Percentiles rank a stretch among this genome's conserved stretches.
Conservation (phyloP, 2,113 vertebrate species). For the Piliocolobus tephrosceles region DNA sequence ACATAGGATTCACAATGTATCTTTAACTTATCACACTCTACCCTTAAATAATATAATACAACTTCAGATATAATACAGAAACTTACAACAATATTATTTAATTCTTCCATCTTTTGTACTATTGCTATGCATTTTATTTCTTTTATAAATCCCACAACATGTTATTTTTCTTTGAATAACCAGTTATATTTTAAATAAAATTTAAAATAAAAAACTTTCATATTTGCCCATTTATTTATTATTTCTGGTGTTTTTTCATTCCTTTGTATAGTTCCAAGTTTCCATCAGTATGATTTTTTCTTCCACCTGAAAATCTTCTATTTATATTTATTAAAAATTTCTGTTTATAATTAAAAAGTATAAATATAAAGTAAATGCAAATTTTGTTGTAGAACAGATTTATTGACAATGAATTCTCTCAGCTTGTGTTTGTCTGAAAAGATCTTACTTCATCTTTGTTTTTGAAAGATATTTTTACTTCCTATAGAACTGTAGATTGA, state of each 20-base stretch:
- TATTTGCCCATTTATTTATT: background rate
- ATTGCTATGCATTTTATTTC: background rate
- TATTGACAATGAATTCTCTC: background rate
- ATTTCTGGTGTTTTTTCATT: background rate
- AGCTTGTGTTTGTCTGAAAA: background rate
- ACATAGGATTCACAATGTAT: background rate
- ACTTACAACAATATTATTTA: background rate
- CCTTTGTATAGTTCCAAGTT: background rate
- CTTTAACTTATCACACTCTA: background rate
- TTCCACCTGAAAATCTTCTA: background rate
- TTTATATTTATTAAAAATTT: background rate
- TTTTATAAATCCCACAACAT: background rate
- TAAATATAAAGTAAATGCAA: background rate
- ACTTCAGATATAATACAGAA: background rate
- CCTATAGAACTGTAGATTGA: background rate
- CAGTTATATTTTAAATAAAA: background rate
- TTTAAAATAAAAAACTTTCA: background rate
- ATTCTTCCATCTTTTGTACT: background rate
- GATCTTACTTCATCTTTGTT: background rate
- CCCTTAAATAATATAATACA: background rate
- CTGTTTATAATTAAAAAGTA: background rate
- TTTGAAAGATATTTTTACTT: background rate
- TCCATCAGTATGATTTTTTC: background rate
- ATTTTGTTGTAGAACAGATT: background rate
- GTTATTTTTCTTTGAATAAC: background rate